phyloP scores from a whole-genome alignment of 1,140 invertebrate species.

The Caenorhabditis brenneri region DNA sequence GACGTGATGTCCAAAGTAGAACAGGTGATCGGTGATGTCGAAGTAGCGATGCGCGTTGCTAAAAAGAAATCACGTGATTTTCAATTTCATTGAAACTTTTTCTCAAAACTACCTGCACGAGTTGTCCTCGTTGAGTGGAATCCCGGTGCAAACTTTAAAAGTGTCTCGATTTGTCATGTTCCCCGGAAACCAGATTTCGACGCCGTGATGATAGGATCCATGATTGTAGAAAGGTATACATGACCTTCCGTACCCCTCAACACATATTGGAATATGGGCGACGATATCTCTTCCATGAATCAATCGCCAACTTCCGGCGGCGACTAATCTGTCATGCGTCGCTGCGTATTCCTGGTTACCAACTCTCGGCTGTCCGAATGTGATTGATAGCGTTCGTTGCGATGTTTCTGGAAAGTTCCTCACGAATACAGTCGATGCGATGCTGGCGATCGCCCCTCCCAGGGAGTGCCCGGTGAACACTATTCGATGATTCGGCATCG shows the following conservation, averaged over 20 bases:
- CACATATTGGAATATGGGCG: constrained; percentile 53
- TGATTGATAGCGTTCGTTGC: constrained; percentile 37
- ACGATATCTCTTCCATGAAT: constrained; percentile 55
- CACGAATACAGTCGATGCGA: constrained; percentile 52
- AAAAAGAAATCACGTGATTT: not conserved
- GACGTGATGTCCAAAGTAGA: constrained; percentile 57
- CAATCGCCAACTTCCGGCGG: constrained; percentile 52
- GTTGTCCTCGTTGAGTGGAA: constrained; percentile 52
- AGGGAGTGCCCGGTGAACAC: constrained; percentile 58
- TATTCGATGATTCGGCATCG: constrained; percentile 32
- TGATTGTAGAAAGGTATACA: constrained; percentile 55
- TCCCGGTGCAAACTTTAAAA: constrained; percentile 51
- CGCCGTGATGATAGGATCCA: constrained; percentile 57
- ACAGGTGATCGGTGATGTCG: constrained; percentile 54
- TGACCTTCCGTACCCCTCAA: not conserved
- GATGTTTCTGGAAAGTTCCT: constrained; percentile 2
- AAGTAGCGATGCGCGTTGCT: constrained; percentile 47
- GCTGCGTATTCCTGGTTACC: constrained; percentile 52
- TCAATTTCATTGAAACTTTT: not conserved
- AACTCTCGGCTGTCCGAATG: constrained; percentile 56
- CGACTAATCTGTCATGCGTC: constrained; percentile 47
- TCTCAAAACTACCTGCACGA: constrained; percentile 46
- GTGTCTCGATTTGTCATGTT: constrained; percentile 42
- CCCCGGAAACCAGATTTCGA: constrained; percentile 51
- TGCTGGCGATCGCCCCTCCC: constrained; percentile 53